Evolutionary conservation across 2,113 vertebrate species (phyloP).

Genomic region (Lucifuga dentata): DNA sequence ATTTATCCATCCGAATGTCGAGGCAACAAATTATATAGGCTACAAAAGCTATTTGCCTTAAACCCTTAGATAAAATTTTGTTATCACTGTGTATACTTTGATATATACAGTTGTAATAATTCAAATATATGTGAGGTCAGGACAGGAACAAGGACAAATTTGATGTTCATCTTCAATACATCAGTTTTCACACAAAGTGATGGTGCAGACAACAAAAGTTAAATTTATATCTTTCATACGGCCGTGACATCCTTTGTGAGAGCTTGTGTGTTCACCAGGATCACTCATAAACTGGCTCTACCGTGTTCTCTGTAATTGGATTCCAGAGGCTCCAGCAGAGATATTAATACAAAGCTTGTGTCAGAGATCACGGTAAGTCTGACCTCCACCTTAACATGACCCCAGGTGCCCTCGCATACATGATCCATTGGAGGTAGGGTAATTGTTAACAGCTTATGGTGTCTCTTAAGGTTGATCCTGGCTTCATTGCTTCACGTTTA

Average conservation of each 20-base stretch:
- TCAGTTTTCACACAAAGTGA: no score
- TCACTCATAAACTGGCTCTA: slow-evolving; percentile 19
- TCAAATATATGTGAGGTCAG: no score
- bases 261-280: slow-evolving; percentile 22
- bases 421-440: neutral
- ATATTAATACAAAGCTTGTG: slow-evolving; percentile 63
- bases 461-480: slow-evolving; percentile 7
- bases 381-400: slow-evolving; percentile 17
- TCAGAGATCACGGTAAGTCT: slow-evolving; percentile 33
- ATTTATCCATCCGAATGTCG: no score
- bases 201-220: no score
- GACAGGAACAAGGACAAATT: no score
- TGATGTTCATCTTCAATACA: no score
- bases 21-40: no score
- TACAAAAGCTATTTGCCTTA: no score
- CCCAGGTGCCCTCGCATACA: neutral
- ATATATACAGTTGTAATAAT: no score
- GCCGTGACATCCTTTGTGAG: slow-evolving; percentile 12
- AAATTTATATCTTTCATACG: neutral
- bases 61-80: no score
- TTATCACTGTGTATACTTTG: no score
- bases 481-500: neutral
- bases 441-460: slow-evolving; percentile 29
- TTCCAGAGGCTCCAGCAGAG: slow-evolving; percentile 61
- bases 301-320: slow-evolving; percentile 70